Base-by-base conservation (phyloP, 2,113 vertebrate genomes). In the Anoplopoma fimbria region DNA sequence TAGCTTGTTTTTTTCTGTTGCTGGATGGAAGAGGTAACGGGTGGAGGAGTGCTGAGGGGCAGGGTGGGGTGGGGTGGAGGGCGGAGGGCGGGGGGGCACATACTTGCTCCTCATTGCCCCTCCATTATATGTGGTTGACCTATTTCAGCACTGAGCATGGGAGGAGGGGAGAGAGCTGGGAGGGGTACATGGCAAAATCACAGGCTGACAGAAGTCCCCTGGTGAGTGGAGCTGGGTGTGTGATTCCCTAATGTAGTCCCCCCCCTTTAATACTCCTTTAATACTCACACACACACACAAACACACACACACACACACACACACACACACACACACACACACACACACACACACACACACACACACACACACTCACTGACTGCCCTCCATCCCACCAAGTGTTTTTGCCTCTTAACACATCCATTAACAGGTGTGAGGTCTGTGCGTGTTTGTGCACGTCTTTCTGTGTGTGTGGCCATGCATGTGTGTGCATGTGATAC, bases 41-140 rank as follows among this genome's bases (percentile, higher is more conserved):
- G 67, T 69, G 77, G 51, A 74, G 78, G 67, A 45, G 73, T 58
- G 74, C 71, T 31, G 63, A 49, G 55, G 87, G 83, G 63, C 58
- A 34, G 49, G 55, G 57, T 31, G 40, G 29, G 58, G 33, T 40
- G 70, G 55, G 75, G 49, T 31, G 61, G 55, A 29, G 55, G 67
- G 62, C n/a, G 60, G 4, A 14, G 61, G 4, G 55, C 57, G 73
- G 75, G 79, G 86, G 67, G 68, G 86, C 25, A 63, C 65, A 84
- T 77, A 92, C 91, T 94, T 93, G 91, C 94, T 93, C 92, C 92
- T 94, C 95, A 94, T 96, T 96, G 96, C 96, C 97, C 96, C 97
- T 95, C 95, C 90, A 96, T 98, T 97, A 97, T 97, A 95, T 96
- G 96, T 94, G 94, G 95, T 96, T 98, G 97, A 98, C 96, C 97